Percentiles rank a stretch among this genome's conserved stretches.
These are phyloP conservation scores for Mormyrus lacerda DNA, from an alignment of 2,113 vertebrate genomes.

Conservation along the genomic window DNA sequence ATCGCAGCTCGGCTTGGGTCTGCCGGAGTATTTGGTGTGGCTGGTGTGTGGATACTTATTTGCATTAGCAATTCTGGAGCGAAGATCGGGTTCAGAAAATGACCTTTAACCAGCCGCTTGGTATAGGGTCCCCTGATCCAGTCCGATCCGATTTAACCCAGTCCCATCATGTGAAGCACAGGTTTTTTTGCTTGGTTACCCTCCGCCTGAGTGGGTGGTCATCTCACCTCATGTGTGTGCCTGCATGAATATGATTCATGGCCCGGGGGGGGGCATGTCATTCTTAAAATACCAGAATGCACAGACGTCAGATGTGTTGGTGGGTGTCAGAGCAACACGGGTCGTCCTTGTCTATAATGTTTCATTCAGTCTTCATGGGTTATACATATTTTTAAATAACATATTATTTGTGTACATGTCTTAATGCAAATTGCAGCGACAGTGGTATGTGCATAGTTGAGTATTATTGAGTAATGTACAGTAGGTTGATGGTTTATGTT, in stretches of 20 bases:
- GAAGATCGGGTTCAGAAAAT: constrained; percentile 29
- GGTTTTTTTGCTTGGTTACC: background rate
- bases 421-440: background rate
- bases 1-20: background rate
- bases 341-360: background rate
- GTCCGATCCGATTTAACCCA: background rate
- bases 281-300: background rate
- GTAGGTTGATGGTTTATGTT: background rate
- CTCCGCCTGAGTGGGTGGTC: background rate
- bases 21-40: background rate
- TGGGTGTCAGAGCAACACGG: background rate
- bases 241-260: background rate
- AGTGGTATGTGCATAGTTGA: background rate
- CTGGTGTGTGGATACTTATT: background rate
- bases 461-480: background rate
- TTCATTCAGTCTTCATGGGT: background rate
- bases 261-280: background rate
- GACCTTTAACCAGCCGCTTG: constrained; percentile 56
- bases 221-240: background rate
- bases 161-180: background rate
- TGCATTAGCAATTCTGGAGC: background rate
- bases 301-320: background rate
- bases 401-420: background rate
- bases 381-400: background rate
- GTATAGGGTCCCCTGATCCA: constrained; percentile 24